Evolutionary conservation across 2,797 vertebrate species (phyloP), one percentile per base, ranked within the genome.

Genomic region (Pogonophryne albipinna): DNA sequence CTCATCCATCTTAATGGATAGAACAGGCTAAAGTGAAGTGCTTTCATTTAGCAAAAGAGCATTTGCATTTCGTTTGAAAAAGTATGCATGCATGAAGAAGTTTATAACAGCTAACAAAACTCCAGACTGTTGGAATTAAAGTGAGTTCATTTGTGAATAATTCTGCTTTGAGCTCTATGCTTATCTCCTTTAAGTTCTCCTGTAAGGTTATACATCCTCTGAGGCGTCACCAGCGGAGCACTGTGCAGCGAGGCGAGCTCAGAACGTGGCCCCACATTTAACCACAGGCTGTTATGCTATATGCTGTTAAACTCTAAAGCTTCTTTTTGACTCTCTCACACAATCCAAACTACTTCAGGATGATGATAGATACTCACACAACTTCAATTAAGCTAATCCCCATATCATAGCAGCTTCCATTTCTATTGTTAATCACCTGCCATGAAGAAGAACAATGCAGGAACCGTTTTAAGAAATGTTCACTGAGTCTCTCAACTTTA

Each of bases 391-490:
- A 68, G 65, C 44, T 41, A 44, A 72, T 56, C 20, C 27, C 62
- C 6, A 12, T 42, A 52, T 64, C 64, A 38, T 20, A 44, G 19
- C 20, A 38, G 50, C 67, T 66, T 16, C 20, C 19, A 56, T 51
- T 65, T 41, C 42, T 17, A 47, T 66, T 68, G 56, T 78, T 61
- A 78, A 85, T 81, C 49, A 75, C 62, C 75, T 73, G 71, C 51
- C 59, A 61, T 11, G 41, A 57, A 47, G 71, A 80, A 66, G 71
- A 80, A 70, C 79, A 72, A 75, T 61, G 59, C 14, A 38, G 31
- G 19, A 20, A 31, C 23, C 9, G 1, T 59, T 66, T 38, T 45
- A 27, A 27, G 27, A 27, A 9, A 38, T 38, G 4, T 38, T 9
- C 34, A 38, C 34, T 38, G 34, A 38, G 34, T 38, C 34, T 38